A percentile compares a stretch with the other conserved stretches of the same genome.
Conservation (phyloP, 2,113 vertebrate species). For the Equus quagga region DNA sequence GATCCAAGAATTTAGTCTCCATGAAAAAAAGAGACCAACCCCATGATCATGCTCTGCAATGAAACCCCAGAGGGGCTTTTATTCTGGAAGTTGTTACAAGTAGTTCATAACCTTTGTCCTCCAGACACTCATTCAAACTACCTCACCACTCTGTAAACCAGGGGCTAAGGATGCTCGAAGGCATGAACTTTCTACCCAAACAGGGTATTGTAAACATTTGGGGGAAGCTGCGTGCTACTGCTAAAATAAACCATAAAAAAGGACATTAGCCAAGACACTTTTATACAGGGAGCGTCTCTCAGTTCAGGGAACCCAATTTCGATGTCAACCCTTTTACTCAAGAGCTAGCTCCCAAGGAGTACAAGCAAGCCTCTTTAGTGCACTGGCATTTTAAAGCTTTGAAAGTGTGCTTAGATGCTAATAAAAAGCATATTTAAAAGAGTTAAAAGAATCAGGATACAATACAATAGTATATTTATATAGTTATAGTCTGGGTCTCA, state of each 20-base stretch:
- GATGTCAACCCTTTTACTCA: neutral
- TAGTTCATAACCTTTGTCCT: slow-evolving; percentile 89
- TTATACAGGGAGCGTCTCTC: slow-evolving; percentile 63
- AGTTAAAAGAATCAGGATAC: neutral
- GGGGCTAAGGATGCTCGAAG: slow-evolving; percentile 67
- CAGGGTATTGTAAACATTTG: slow-evolving; percentile 83
- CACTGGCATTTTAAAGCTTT: neutral
- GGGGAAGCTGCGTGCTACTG: slow-evolving; percentile 80
- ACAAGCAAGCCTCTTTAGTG: slow-evolving; percentile 16
- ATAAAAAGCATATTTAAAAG: slow-evolving; percentile 39
- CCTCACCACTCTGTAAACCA: slow-evolving; percentile 61
- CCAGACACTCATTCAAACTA: slow-evolving; percentile 84
- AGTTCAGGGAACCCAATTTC: slow-evolving; percentile 17
- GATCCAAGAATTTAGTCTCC: slow-evolving; percentile 39
- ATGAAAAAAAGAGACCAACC: slow-evolving; percentile 59
- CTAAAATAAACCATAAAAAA: slow-evolving; percentile 82
- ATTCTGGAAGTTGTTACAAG: slow-evolving; percentile 88
- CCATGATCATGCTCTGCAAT: neutral
- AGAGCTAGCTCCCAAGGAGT: neutral
- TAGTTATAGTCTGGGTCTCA: neutral
- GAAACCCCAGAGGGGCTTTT: slow-evolving; percentile 83
- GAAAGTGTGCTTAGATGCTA: neutral
- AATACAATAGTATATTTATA: neutral
- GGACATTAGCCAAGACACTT: slow-evolving; percentile 72
- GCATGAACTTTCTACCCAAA: slow-evolving; percentile 85